phyloP scores from a whole-genome alignment of 1,140 invertebrate genomes.

The Polypedilum pembai region DNA sequence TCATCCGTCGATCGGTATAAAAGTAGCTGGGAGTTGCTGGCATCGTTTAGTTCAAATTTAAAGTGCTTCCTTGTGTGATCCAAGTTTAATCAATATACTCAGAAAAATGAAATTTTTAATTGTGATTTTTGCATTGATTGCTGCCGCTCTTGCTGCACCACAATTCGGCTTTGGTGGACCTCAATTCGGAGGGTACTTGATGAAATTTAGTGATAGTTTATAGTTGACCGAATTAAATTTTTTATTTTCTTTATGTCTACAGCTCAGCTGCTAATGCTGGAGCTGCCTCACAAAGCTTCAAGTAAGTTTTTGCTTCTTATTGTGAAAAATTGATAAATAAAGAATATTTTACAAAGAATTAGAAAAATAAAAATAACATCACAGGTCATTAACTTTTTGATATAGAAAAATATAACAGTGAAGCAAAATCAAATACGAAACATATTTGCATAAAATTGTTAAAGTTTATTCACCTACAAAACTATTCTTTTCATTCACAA shows the following conservation, averaged over 20 bases:
- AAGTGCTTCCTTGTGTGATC: background rate
- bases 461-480: too few species aligned
- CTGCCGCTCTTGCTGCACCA: background rate
- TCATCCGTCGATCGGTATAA: background rate
- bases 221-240: background rate
- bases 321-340: too few species aligned
- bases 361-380: too few species aligned
- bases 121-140: background rate
- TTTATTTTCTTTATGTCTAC: background rate
- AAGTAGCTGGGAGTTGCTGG: background rate
- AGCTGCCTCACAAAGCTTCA: background rate
- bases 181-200: background rate
- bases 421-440: too few species aligned
- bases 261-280: background rate
- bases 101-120: constrained; percentile 21
- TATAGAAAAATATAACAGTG: too few species aligned
- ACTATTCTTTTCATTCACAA: too few species aligned
- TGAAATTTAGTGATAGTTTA: background rate
- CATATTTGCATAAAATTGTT: too few species aligned
- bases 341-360: too few species aligned
- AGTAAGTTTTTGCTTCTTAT: background rate
- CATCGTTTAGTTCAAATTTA: background rate
- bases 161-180: background rate
- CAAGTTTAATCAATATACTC: background rate
- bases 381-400: too few species aligned